A percentile compares a stretch with the other conserved stretches of the same genome.
These are phyloP conservation scores for Neogale vison DNA, from an alignment of 2,113 vertebrate genomes.

Conservation along the genomic window DNA sequence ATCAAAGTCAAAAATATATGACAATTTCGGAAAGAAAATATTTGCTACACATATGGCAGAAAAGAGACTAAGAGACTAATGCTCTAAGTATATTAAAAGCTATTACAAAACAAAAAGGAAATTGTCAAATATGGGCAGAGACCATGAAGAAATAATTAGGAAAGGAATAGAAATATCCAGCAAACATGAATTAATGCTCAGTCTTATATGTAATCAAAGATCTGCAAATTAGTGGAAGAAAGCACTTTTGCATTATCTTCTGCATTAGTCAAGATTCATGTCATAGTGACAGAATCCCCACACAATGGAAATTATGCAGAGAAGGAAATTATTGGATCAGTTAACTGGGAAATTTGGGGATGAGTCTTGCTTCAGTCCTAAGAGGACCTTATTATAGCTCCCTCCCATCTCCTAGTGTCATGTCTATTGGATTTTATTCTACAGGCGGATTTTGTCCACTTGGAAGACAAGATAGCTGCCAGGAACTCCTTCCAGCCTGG, in stretches of 20 bases:
- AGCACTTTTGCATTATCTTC: not conserved
- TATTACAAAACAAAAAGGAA: slow-evolving; percentile 58
- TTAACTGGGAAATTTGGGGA: not conserved
- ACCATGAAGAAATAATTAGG: not conserved
- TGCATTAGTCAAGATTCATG: not conserved
- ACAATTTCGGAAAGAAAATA: slow-evolving; percentile 47
- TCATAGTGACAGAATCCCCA: not conserved
- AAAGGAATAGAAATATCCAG: not conserved
- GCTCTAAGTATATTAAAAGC: slow-evolving; percentile 51
- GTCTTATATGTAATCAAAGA: not conserved
- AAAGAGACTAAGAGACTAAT: not conserved
- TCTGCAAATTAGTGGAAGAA: not conserved
- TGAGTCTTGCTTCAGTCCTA: not conserved
- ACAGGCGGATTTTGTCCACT: not conserved
- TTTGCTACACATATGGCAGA: slow-evolving; percentile 25
- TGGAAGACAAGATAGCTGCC: not conserved
- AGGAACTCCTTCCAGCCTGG: not conserved
- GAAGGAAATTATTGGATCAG: not conserved
- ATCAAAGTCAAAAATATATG: slow-evolving; percentile 28
- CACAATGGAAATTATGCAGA: not conserved
- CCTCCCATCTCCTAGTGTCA: not conserved
- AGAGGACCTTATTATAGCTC: not conserved
- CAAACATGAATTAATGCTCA: slow-evolving; percentile 16
- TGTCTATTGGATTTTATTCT: not conserved
- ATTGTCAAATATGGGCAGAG: slow-evolving; percentile 32